These are phyloP conservation scores for Hedya salicella DNA, from an alignment of 2,888 invertebrate species.

Conservation along the genomic window DNA sequence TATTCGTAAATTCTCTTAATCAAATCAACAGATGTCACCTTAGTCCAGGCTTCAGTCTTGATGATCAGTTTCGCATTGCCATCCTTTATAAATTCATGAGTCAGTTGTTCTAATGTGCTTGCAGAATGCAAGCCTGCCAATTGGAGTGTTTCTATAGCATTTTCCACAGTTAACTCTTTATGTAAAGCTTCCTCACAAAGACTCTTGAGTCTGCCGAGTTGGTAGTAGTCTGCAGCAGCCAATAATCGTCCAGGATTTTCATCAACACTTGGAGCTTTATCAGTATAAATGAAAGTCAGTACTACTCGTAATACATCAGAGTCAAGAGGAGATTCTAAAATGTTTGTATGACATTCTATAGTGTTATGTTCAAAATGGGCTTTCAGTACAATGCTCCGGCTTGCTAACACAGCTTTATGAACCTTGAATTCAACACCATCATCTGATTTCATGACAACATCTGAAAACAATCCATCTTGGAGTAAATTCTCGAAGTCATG, in stretches of 20 bases:
- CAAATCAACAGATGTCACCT: constrained; percentile 72
- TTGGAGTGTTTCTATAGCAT: constrained; percentile 76
- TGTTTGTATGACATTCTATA: constrained; percentile 71
- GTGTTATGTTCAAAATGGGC: constrained; percentile 80
- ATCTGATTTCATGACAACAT: constrained; percentile 73
- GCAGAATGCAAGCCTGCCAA: constrained; percentile 78
- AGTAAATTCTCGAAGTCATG: constrained; percentile 74
- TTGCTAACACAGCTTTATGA: constrained; percentile 76
- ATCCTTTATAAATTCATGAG: constrained; percentile 77
- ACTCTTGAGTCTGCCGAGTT: constrained; percentile 71
- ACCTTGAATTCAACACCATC: constrained; percentile 73
- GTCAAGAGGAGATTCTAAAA: constrained; percentile 73
- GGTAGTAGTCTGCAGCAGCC: constrained; percentile 78
- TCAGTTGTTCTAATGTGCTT: constrained; percentile 65
- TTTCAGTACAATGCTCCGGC: constrained; percentile 74
- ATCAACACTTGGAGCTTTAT: constrained; percentile 75
- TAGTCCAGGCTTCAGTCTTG: constrained; percentile 75
- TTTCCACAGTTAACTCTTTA: constrained; percentile 75
- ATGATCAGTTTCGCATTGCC: constrained; percentile 76
- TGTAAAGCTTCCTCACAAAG: constrained; percentile 77
- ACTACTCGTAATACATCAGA: constrained; percentile 73
- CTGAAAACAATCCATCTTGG: constrained; percentile 71
- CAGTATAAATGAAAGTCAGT: constrained; percentile 74
- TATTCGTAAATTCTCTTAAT: constrained; percentile 78
- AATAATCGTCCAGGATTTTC: constrained; percentile 76